Evolutionary conservation across 2,888 invertebrate species (phyloP).

Genomic region (Alsophila aescularia): DNA sequence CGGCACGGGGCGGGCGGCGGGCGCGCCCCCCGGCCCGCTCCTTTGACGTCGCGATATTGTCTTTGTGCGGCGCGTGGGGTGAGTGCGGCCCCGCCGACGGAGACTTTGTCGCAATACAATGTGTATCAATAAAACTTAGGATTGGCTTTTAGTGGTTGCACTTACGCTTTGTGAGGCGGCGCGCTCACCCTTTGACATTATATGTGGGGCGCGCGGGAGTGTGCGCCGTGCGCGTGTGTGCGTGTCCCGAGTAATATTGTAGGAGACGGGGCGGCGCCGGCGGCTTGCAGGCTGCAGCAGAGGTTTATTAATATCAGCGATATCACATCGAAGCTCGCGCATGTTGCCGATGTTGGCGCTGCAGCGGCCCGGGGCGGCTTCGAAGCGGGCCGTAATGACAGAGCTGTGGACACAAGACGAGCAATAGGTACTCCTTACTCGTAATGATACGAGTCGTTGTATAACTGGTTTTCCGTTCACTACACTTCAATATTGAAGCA

Average conservation of each 20-base stretch:
- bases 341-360: slow-evolving; percentile 17
- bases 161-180: slow-evolving; percentile 84
- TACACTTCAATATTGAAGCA: background rate
- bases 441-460: background rate
- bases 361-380: slow-evolving; percentile 41
- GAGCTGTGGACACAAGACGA: slow-evolving; percentile 1
- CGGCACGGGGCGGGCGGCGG: slow-evolving; percentile 62
- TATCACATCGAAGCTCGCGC: slow-evolving; percentile 43
- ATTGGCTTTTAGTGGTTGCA: slow-evolving; percentile 85
- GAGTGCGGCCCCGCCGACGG: slow-evolving; percentile 76
- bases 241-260: slow-evolving; percentile 64
- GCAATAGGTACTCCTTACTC: background rate
- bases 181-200: slow-evolving; percentile 84
- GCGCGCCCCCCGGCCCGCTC: slow-evolving; percentile 68
- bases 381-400: slow-evolving; percentile 22
- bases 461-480: background rate
- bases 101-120: slow-evolving; percentile 85
- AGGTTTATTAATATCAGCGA: slow-evolving; percentile 69
- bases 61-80: slow-evolving; percentile 82
- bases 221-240: slow-evolving; percentile 49
- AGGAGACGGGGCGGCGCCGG: slow-evolving; percentile 70
- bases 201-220: slow-evolving; percentile 64
- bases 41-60: slow-evolving; percentile 85
- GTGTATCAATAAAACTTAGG: slow-evolving; percentile 86
- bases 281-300: slow-evolving; percentile 45